Conservation (phyloP, 2,888 invertebrate genomes). For the Pediacus dermestoides region DNA sequence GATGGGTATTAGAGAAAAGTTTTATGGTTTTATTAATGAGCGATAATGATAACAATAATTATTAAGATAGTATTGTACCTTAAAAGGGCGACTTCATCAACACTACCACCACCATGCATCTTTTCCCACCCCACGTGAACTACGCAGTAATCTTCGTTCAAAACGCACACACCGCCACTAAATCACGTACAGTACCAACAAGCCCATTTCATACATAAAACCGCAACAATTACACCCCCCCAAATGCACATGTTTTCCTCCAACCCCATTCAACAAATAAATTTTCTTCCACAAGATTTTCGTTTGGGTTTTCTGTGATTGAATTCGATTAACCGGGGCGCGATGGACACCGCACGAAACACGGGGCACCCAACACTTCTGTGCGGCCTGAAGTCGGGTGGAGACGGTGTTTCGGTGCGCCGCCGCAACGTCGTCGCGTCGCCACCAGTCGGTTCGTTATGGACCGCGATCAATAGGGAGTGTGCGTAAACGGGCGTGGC, state of each 20-base stretch:
- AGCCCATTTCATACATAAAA: constrained; percentile 12
- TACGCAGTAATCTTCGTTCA: constrained; percentile 16
- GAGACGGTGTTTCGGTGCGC: constrained; percentile 47
- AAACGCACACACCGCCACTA: constrained; percentile 8
- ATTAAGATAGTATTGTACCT: no score
- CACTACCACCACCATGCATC: no score
- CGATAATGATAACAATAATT: no score
- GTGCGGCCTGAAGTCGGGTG: constrained; percentile 21
- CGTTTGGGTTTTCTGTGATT: no score
- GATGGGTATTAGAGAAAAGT: no score
- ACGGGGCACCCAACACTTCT: constrained; percentile 15
- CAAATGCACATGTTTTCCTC: not conserved
- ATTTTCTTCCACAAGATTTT: no score
- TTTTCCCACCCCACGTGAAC: constrained; percentile 24
- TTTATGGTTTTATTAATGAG: no score
- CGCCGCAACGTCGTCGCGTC: constrained; percentile 50
- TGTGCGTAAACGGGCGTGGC: constrained; percentile 52
- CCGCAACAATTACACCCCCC: constrained; percentile 4
- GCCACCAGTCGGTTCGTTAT: constrained; percentile 43
- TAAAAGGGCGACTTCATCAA: no score
- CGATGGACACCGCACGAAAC: constrained; percentile 14
- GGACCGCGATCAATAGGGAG: constrained; percentile 42
- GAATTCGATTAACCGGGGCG: no score
- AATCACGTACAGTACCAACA: no score
- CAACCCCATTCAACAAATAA: not conserved